Base-by-base conservation (phyloP, 2,113 vertebrate species). In the Neogobius melanostomus region DNA sequence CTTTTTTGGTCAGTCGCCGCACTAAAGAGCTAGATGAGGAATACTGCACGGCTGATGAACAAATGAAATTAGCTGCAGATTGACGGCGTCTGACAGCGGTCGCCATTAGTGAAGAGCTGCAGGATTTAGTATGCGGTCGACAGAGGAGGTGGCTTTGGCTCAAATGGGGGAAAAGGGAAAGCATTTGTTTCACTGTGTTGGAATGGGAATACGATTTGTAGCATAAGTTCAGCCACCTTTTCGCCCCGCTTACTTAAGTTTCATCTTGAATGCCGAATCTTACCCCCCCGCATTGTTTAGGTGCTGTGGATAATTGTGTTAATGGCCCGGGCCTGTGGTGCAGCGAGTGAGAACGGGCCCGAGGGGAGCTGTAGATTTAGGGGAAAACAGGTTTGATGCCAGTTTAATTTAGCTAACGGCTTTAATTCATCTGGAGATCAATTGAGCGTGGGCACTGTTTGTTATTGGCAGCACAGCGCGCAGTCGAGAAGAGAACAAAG, bases 341-440 rank as follows among this genome's bases (percentile, higher is more conserved):
- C 17, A 15, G 49, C 60, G n/a, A 7, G 43, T 51, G 14, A 57
- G 47, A 17, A 54, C 7, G 52, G 66, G 44, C 62, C 43, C 47
- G 49, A 60, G 66, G 46, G 68, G 64, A 59, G 47, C 49, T 36
- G 53, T 15, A 71, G 64, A 71, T 71, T 36, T 73, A 70, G 36
- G 9, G 52, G 14, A 0, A 21, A 64, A 51, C 67, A 51, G 36
- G 70, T 70, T 70, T 56, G 68, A 77, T 66, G 70, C 44, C 71
- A 59, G 64, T 80, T 76, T 74, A 86, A 89, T 84, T 36, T 75
- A 80, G 82, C 81, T 82, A 85, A 85, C 69, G 77, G 75, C 76
- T 53, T 62, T 70, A 79, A 75, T 83, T 81, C 57, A 83, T 81
- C 77, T 83, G 69, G 78, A 56, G 82, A 80, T 72, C 75, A 79